Percentiles rank a stretch among this genome's conserved stretches.
phyloP scores from a whole-genome alignment of 2,888 invertebrate genomes.

The Stenchaetothrips biformis region DNA sequence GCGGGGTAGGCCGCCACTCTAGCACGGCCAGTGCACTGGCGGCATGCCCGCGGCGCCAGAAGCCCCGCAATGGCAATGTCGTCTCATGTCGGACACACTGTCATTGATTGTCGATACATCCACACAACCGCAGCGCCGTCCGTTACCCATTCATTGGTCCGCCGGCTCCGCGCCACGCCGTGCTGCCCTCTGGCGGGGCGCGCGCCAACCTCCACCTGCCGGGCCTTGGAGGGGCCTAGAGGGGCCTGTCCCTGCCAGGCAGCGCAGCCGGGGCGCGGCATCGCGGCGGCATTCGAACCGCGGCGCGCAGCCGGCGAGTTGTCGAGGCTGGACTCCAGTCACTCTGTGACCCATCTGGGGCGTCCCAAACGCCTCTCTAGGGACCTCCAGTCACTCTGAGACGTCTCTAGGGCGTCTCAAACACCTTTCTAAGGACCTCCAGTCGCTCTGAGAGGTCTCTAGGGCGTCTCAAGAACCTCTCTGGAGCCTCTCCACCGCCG shows the following conservation, averaged over 20 bases:
- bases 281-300: neutral
- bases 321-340: too few relatives aligned
- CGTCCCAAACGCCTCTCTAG: too few relatives aligned
- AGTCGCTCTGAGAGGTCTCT: too few relatives aligned
- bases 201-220: conserved; percentile 31
- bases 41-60: neutral
- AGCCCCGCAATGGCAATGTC: too few relatives aligned
- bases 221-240: neutral
- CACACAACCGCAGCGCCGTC: neutral
- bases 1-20: neutral
- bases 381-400: too few relatives aligned
- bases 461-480: too few relatives aligned
- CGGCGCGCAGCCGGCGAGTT: neutral
- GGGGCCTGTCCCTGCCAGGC: neutral
- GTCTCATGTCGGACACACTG: too few relatives aligned
- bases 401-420: too few relatives aligned
- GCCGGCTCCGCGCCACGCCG: conserved; percentile 30
- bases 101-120: neutral
- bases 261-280: neutral
- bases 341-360: too few relatives aligned
- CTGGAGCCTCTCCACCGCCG: too few relatives aligned
- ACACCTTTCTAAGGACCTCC: too few relatives aligned
- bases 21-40: too few relatives aligned
- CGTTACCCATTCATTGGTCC: neutral
- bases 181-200: conserved; percentile 36